A percentile compares a stretch with the other conserved stretches of the same genome.
These are phyloP conservation scores for Noctilio leporinus DNA, from an alignment of 2,113 vertebrate genomes.

Conservation along the genomic window DNA sequence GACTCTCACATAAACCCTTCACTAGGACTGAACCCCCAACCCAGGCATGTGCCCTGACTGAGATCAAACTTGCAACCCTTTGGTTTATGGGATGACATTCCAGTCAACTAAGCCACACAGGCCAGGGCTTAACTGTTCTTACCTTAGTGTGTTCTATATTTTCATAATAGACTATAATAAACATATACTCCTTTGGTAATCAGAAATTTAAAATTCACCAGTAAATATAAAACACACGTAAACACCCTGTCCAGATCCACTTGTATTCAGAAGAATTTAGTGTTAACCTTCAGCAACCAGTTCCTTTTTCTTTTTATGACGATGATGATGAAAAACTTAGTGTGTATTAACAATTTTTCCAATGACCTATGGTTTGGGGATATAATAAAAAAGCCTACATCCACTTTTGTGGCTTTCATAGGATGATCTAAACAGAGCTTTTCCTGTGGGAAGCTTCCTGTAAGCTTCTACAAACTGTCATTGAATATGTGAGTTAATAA, in stretches of 20 bases:
- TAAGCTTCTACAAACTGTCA: background rate
- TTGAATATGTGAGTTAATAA: background rate
- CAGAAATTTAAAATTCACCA: background rate
- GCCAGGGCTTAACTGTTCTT: too few species aligned
- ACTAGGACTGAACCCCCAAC: too few species aligned
- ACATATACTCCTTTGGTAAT: background rate
- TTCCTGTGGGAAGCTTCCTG: background rate
- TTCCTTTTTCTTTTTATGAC: background rate
- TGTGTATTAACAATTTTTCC: background rate
- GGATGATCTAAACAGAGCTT: background rate
- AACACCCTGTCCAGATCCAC: background rate
- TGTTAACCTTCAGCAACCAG: background rate
- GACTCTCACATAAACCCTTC: too few species aligned
- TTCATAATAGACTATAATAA: slow-evolving; percentile 26
- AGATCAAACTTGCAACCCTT: too few species aligned
- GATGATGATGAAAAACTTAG: background rate
- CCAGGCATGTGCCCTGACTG: too few species aligned
- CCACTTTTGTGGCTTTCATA: background rate
- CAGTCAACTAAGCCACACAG: too few species aligned
- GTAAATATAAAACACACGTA: background rate
- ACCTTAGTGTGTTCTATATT: background rate
- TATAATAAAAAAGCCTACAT: background rate
- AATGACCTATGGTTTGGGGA: background rate
- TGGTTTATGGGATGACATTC: too few species aligned
- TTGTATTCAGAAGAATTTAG: background rate